Percentiles rank a stretch among this genome's conserved stretches.
Evolutionary conservation across 2,888 invertebrate species (phyloP).

Genomic region (Resseliella maxima): DNA sequence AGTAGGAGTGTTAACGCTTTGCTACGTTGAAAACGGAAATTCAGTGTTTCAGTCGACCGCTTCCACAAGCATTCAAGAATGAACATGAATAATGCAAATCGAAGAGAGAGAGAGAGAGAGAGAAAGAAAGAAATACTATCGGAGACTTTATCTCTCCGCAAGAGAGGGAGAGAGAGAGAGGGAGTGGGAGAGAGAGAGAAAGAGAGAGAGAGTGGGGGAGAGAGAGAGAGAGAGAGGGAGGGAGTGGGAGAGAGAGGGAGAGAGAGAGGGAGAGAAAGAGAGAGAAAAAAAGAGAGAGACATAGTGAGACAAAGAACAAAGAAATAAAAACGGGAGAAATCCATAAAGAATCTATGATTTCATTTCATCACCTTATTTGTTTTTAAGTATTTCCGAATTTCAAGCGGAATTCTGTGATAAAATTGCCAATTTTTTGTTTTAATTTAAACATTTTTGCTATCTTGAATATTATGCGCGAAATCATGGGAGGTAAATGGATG

Average conservation of each 20-base stretch:
- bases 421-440: background rate
- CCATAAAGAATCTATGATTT: constrained; percentile 12
- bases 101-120: too few species aligned
- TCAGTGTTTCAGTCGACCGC: constrained; percentile 51
- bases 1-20: background rate
- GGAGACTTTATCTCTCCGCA: too few species aligned
- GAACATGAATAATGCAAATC: background rate
- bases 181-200: too few species aligned
- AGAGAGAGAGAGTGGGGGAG: too few species aligned
- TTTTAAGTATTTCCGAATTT: background rate
- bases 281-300: too few species aligned
- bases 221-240: too few species aligned
- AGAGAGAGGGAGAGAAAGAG: too few species aligned
- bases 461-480: background rate
- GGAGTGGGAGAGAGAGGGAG: too few species aligned
- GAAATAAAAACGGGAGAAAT: background rate
- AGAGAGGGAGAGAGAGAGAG: too few species aligned
- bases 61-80: background rate
- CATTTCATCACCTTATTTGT: constrained; percentile 14
- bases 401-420: background rate
- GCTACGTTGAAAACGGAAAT: constrained; percentile 46
- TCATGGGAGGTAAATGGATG: background rate
- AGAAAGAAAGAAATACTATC: too few species aligned
- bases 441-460: background rate
- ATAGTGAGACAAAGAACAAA: background rate